Percentiles rank a stretch among this genome's conserved stretches.
Evolutionary conservation across 35 echinoderm and acorn worm genomes (phyloP).

Genomic region (Chiridota heheva): DNA sequence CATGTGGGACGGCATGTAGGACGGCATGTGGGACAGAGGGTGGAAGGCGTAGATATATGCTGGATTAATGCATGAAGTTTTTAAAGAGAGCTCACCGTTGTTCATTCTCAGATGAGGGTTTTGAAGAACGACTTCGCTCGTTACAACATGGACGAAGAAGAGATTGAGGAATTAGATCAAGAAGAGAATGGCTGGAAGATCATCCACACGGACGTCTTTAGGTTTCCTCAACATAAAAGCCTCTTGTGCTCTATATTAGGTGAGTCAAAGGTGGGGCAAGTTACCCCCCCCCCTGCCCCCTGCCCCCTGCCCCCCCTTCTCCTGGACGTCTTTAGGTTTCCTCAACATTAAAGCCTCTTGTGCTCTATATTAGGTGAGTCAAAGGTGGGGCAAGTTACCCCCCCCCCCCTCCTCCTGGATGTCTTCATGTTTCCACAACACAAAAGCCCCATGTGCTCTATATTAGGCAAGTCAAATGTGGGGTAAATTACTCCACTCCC

Average conservation of each 20-base stretch:
- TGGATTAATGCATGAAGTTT: no score
- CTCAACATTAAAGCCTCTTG: conserved; percentile 83
- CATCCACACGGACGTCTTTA: conserved; percentile 96
- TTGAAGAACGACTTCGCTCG: conserved; percentile 99
- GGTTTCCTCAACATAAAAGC: conserved; percentile 88
- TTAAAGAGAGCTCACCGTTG: neutral
- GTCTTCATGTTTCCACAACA: conserved; percentile 90
- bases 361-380: conserved; percentile 79
- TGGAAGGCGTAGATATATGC: no score
- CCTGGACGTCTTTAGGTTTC: conserved; percentile 75
- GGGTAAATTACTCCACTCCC: no score
- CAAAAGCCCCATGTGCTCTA: conserved; percentile 83
- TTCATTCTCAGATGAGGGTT: conserved; percentile 82
- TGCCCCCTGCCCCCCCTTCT: neutral
- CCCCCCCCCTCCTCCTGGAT: neutral
- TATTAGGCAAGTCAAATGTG: conserved; percentile 54
- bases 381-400: no score
- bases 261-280: neutral
- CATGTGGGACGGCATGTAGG: no score
- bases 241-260: conserved; percentile 90
- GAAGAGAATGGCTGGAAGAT: conserved; percentile 99
- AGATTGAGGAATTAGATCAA: conserved; percentile 85
- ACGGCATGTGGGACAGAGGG: no score
- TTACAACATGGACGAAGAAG: conserved; percentile 95
- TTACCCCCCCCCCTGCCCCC: neutral